Evolutionary conservation across 2,888 invertebrate species (phyloP).

Genomic region (Anarsia innoxiella): DNA sequence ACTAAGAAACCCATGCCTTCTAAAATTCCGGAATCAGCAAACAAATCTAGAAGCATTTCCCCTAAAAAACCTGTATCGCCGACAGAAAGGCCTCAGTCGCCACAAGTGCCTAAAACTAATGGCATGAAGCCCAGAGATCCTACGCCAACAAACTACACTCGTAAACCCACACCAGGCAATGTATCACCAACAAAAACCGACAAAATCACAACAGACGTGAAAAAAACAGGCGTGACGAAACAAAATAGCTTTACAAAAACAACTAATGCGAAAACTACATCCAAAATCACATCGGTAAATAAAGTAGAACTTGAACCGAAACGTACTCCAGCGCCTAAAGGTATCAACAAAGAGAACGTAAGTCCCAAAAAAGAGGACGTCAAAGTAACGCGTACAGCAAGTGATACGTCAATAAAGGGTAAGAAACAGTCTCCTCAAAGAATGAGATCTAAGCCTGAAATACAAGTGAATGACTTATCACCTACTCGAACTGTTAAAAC

Average conservation of each 20-base stretch:
- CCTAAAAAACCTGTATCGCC: conserved; percentile 48
- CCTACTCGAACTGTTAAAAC: conserved; percentile 38
- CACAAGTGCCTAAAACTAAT: conserved; percentile 45
- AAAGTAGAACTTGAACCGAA: conserved; percentile 48
- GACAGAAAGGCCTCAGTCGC: conserved; percentile 50
- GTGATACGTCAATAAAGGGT: conserved; percentile 73
- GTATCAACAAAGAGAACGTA: conserved; percentile 42
- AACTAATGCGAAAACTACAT: conserved; percentile 30
- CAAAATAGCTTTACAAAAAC: conserved; percentile 40
- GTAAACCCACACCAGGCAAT: conserved; percentile 41
- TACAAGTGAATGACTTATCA: conserved; percentile 54
- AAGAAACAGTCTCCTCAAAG: conserved; percentile 58
- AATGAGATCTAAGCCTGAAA: conserved; percentile 67
- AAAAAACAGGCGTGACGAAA: conserved; percentile 37
- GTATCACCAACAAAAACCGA: conserved; percentile 44
- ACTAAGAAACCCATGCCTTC: conserved; percentile 41
- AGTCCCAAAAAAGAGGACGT: conserved; percentile 55
- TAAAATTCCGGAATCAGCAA: conserved; percentile 33
- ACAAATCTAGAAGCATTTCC: conserved; percentile 50
- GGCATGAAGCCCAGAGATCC: conserved; percentile 47
- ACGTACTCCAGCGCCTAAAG: conserved; percentile 45
- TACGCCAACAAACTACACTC: conserved; percentile 32
- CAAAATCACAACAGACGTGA: conserved; percentile 35
- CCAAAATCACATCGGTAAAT: conserved; percentile 25
- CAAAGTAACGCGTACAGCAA: conserved; percentile 72